These are phyloP conservation scores for Ficedula albicollis DNA, from an alignment of 2,797 vertebrate genomes.

Conservation along the genomic window DNA sequence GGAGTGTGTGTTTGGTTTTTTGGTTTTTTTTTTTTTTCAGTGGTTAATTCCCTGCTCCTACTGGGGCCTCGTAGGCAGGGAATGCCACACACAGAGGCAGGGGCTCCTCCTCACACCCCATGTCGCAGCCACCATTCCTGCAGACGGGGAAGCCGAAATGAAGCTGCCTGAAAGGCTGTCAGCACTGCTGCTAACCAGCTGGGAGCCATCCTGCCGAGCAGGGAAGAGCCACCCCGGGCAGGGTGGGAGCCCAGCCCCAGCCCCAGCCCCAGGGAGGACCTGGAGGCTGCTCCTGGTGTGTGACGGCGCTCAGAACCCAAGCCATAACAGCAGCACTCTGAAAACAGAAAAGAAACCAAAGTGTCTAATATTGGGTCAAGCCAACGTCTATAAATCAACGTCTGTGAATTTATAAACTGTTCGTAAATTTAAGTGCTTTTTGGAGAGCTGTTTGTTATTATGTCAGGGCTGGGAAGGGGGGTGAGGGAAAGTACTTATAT, in stretches of 20 bases:
- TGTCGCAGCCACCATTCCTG: slow-evolving; percentile 13
- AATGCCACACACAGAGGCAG: slow-evolving; percentile 31
- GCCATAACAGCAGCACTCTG: slow-evolving; percentile 75
- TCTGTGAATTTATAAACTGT: slow-evolving; percentile 81
- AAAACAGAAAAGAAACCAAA: slow-evolving; percentile 67
- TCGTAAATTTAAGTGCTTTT: slow-evolving; percentile 80
- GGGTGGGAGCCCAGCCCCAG: background rate
- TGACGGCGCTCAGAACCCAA: slow-evolving; percentile 61
- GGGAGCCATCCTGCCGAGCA: background rate
- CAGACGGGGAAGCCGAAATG: background rate
- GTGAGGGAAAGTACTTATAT: slow-evolving; percentile 18
- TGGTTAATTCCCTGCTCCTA: background rate
- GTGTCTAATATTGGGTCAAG: slow-evolving; percentile 72
- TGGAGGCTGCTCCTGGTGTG: slow-evolving; percentile 32
- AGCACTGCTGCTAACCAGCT: slow-evolving; percentile 13
- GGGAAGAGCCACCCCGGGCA: slow-evolving; percentile 7
- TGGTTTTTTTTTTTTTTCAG: background rate
- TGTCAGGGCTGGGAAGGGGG: slow-evolving; percentile 45
- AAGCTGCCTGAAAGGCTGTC: slow-evolving; percentile 49
- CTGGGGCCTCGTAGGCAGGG: background rate
- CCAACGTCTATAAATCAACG: slow-evolving; percentile 77
- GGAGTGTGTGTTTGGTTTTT: background rate
- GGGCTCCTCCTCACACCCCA: background rate
- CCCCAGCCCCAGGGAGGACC: background rate
- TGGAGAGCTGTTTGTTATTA: slow-evolving; percentile 77